Evolutionary conservation across 1,140 invertebrate species (phyloP).

Genomic region (Platorchestia sp.): DNA sequence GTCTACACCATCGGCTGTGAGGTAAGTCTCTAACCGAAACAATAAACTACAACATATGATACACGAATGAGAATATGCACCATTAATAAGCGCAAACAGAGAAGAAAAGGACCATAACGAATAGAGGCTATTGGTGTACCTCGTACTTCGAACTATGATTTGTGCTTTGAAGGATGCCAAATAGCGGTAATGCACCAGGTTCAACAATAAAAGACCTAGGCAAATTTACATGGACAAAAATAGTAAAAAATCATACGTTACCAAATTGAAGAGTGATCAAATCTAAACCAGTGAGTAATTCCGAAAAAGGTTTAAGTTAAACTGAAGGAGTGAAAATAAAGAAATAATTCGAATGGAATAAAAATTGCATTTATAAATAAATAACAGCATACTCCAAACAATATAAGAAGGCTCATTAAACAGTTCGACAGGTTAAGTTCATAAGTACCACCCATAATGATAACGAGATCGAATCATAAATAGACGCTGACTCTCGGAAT

Average conservation of each 20-base stretch:
- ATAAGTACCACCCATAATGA: not conserved
- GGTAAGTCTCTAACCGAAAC: not conserved
- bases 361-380: not conserved
- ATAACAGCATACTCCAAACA: not conserved
- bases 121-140: not conserved
- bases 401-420: not conserved
- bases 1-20: not conserved
- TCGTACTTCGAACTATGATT: not conserved
- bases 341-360: not conserved
- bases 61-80: not conserved
- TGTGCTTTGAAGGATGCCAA: not conserved
- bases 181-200: not conserved
- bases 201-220: not conserved
- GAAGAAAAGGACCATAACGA: not conserved
- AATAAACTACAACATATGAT: not conserved
- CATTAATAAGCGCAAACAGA: not conserved
- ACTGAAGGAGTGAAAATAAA: not conserved
- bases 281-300: not conserved
- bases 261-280: not conserved
- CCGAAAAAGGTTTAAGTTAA: not conserved
- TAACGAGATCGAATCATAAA: not conserved
- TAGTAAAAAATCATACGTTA: not conserved
- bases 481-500: not conserved
- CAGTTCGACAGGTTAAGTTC: not conserved
- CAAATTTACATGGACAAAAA: not conserved